Evolutionary conservation across 2,797 vertebrate genomes (phyloP), one percentile per base, ranked within the genome.

Genomic region (Sylvilagus floridanus): DNA sequence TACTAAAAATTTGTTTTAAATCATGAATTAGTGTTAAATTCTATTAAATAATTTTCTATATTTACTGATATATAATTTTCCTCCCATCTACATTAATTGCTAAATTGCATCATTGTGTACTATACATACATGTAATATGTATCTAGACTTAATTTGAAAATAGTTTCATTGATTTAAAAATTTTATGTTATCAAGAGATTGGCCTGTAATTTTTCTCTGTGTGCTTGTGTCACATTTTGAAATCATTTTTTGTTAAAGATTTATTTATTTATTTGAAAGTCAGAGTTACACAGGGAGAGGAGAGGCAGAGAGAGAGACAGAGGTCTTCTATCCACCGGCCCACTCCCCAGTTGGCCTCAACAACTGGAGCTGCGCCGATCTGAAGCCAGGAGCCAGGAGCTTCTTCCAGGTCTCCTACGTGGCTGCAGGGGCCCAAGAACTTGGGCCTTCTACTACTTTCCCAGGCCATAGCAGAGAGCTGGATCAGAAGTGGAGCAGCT

Each of bases 21-120:
- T 42, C 14, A 77, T 24, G 30, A 63, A 24, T 77, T 79, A 54
- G 28, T 19, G 57, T 57, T 60, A 63, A 7, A 16, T 88, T 35
- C 12, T 93, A 42, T 90, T 82, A 26, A 95, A 69, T 32, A 71
- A 22, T 75, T 82, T 79, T 62, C 17, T 69, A 21, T 28, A 82
- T 32, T 93, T 54, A 30, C n/a, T 86, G 54, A 75, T 79, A 52
- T 79, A 32, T 88, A 47, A 63, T 52, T 60, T 75, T 82, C 21
- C 19, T 63, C 32, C 54, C 26, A 37, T 54, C 65, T 54, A 69
- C n/a, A 42, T 42, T 42, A 42, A 42, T 42, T 54, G 21, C 4
- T 32, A 79, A 85, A 26, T 88, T 54, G 75, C 24, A 37, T 68
- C 62, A 16, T 68, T 17, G 37, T 62, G 47, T 35, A 42, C 7